Conservation (phyloP, 2,888 invertebrate species). For the Branchipolynoe longqiensis region DNA sequence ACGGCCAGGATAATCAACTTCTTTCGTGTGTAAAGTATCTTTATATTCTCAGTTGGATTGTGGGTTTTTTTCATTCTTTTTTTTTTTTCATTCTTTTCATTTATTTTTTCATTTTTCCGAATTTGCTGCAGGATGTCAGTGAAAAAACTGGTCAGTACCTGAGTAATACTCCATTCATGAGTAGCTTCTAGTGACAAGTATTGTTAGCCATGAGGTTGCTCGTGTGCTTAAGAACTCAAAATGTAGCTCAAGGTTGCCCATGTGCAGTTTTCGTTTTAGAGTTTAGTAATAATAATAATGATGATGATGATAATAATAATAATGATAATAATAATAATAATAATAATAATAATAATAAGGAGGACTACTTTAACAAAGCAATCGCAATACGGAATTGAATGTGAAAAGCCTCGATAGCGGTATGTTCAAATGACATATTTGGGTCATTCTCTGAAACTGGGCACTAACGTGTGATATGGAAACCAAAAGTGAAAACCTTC, state of each 20-base stretch:
- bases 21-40: background rate
- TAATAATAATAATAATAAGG: no score
- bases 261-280: slow-evolving; percentile 6
- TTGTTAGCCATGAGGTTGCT: background rate
- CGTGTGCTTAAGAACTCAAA: background rate
- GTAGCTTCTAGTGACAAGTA: slow-evolving; percentile 40
- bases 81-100: slow-evolving; percentile 20
- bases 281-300: background rate
- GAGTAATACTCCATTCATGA: slow-evolving; percentile 49
- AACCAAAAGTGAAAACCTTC: no score
- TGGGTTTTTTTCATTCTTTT: background rate
- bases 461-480: no score
- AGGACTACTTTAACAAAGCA: background rate
- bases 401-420: background rate
- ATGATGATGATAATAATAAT: background rate
- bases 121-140: slow-evolving; percentile 55
- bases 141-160: slow-evolving; percentile 53
- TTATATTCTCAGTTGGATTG: background rate
- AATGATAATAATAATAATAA: no score
- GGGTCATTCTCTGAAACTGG: no score
- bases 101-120: slow-evolving; percentile 46
- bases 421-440: background rate
- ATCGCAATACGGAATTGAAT: background rate
- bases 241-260: background rate
- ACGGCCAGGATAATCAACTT: no score